Conservation (phyloP, 2,113 vertebrate genomes). For the Cyprinodon tularosa region DNA sequence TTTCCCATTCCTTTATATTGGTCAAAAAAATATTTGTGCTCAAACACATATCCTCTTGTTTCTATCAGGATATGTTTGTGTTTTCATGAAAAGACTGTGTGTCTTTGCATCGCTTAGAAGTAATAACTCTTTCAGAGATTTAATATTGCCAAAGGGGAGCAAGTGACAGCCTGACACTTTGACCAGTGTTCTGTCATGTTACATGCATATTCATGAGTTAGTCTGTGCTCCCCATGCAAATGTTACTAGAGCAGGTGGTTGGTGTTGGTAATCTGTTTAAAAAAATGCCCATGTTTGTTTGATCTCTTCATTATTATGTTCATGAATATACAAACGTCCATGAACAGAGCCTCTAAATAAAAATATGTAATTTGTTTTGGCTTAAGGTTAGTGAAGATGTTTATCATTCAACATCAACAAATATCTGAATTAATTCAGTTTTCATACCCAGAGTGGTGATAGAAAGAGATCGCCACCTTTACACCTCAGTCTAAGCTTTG, state of each 20-base stretch:
- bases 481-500: conserved; percentile 32
- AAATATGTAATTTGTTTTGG: conserved; percentile 41
- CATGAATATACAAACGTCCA: conserved; percentile 27
- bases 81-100: conserved; percentile 72
- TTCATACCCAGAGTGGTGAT: conserved; percentile 14
- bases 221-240: conserved; percentile 58
- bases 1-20: conserved; percentile 23
- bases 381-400: conserved; percentile 40
- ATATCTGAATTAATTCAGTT: conserved; percentile 37
- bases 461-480: conserved; percentile 39
- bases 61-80: conserved; percentile 67
- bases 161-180: conserved; percentile 73
- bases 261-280: conserved; percentile 4
- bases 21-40: conserved; percentile 45
- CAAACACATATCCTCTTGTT: conserved; percentile 16
- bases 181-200: conserved; percentile 71
- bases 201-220: conserved; percentile 75
- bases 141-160: conserved; percentile 76
- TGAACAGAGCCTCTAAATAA: conserved; percentile 57
- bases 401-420: conserved; percentile 55
- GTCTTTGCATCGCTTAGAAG: conserved; percentile 55
- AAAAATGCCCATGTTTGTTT: conserved; percentile 10
- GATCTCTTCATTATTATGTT: conserved; percentile 27
- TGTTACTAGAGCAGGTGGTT: conserved; percentile 30
- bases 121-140: conserved; percentile 79